Evolutionary conservation across 2,888 invertebrate species (phyloP), one percentile per base, ranked within the genome.

Genomic region (Chrysolina haemoptera): DNA sequence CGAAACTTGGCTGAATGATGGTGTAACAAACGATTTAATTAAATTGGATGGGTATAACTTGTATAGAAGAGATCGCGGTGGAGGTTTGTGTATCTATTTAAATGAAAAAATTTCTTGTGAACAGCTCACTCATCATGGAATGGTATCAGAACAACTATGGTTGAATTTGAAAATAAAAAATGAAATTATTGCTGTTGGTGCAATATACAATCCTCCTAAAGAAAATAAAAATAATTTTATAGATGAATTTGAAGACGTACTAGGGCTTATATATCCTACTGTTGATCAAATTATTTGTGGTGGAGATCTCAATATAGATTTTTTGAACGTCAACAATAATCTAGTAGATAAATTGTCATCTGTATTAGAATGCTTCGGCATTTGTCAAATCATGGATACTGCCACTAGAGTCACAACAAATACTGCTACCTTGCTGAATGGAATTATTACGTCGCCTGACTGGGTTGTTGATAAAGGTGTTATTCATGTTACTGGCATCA

Each of bases 381-480:
- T 64, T 62, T 12, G 62, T 16, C 64, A 76, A 76, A 63, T 69
- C 64, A 50, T 48, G 27, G 50, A 66, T 9, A 50, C 16, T 27
- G 18, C 66, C 46, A 66, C 50, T n/a, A 62, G 66, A 50, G 16
- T 66, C 14, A 66, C 50, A 53, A 16, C 48, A 40, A 48, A 48
- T 66, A 66, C 66, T 53, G 50, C 50, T 12, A 50, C 50, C 27
- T 50, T 66, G 18, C 35, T 53, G 1, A 22, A 66, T 53, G 66
- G 35, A 1, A 62, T 62, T 62, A 62, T 62, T 62, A 62, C 62
- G 10, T 62, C 62, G 10, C 14, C 62, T 62, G 27, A 66, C 27
- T 66, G 48, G 48, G 66, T 50, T 66, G 50, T 66, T 20, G 35
- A 66, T 11, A 50, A n/a, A 6, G 40, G 50, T 14, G 48, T 50